Conservation (phyloP, 2,888 invertebrate genomes). For the Agapetus fuscipes region DNA sequence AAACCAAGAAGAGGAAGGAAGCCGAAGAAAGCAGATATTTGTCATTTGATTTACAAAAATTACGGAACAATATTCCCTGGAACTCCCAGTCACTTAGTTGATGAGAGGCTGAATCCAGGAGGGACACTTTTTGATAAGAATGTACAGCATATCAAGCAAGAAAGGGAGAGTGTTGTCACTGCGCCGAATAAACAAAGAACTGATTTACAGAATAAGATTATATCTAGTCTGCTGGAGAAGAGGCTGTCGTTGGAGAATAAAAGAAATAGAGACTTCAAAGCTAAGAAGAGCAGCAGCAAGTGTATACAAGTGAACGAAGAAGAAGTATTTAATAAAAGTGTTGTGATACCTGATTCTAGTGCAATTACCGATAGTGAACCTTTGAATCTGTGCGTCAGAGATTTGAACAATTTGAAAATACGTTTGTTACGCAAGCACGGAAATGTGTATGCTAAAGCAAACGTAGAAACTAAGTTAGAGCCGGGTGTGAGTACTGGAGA, state of each 20-base stretch:
- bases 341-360: background rate
- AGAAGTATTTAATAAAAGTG: conserved; percentile 1
- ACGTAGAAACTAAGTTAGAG: conserved; percentile 51
- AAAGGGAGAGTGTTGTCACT: conserved; percentile 22
- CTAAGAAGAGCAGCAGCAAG: conserved; percentile 13
- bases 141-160: conserved; percentile 20
- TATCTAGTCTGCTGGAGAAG: conserved; percentile 59
- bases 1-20: conserved; percentile 80
- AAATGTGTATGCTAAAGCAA: conserved; percentile 47
- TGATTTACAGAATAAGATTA: conserved; percentile 58
- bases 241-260: conserved; percentile 59
- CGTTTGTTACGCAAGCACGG: conserved; percentile 53
- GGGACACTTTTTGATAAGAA: conserved; percentile 28
- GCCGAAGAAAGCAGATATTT: conserved; percentile 87
- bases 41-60: conserved; percentile 84
- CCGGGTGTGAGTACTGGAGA: no score
- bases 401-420: conserved; percentile 59
- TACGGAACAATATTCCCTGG: conserved; percentile 80
- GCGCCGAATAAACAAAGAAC: conserved; percentile 39
- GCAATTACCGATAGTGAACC: conserved; percentile 49
- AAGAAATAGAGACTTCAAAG: conserved; percentile 30
- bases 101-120: conserved; percentile 32
- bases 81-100: conserved; percentile 49
- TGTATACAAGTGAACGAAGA: conserved; percentile 9
- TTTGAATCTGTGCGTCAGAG: conserved; percentile 73